Conservation (phyloP, 1,140 invertebrate species). For the Halictus rubicundus region DNA sequence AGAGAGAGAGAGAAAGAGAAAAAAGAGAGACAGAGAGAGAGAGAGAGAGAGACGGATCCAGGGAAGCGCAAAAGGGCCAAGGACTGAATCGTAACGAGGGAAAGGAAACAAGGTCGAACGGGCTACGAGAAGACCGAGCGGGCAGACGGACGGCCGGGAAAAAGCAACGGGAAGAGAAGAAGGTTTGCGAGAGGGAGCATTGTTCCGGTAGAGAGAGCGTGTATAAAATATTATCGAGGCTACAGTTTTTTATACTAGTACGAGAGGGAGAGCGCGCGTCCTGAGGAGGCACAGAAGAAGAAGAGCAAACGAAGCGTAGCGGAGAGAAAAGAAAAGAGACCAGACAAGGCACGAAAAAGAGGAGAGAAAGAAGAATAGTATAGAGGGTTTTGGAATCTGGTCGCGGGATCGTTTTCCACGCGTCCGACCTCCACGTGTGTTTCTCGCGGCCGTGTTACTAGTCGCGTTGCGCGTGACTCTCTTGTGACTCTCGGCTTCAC, state of each 20-base stretch:
- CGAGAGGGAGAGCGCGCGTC: constrained; percentile 3
- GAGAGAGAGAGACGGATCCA: neutral
- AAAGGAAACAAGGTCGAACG: constrained; percentile 21
- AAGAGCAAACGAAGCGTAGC: neutral
- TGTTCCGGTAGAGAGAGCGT: constrained; percentile 29
- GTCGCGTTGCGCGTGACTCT: constrained; percentile 1
- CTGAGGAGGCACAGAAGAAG: no score
- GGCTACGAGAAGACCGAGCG: neutral
- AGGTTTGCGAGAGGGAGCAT: constrained; percentile 9
- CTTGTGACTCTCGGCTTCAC: constrained; percentile 11
- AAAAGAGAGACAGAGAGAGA: constrained; percentile 14
- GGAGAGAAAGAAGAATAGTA: neutral
- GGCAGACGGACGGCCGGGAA: neutral
- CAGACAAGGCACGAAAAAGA: neutral
- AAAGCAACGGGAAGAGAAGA: constrained; percentile 18
- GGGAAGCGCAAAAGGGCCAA: constrained; percentile 21
- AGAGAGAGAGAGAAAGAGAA: constrained; percentile 9
- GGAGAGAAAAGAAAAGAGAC: constrained; percentile 21
- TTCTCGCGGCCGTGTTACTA: constrained; percentile 6
- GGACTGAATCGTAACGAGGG: neutral
- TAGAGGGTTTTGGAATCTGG: constrained; percentile 10
- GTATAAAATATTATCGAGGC: constrained; percentile 44
- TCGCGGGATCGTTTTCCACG: constrained; percentile 31
- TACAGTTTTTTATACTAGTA: constrained; percentile 63
- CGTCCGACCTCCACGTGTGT: constrained; percentile 55